These are phyloP conservation scores for Apotomis turbidana DNA, from an alignment of 2,888 invertebrate genomes.

Conservation along the genomic window DNA sequence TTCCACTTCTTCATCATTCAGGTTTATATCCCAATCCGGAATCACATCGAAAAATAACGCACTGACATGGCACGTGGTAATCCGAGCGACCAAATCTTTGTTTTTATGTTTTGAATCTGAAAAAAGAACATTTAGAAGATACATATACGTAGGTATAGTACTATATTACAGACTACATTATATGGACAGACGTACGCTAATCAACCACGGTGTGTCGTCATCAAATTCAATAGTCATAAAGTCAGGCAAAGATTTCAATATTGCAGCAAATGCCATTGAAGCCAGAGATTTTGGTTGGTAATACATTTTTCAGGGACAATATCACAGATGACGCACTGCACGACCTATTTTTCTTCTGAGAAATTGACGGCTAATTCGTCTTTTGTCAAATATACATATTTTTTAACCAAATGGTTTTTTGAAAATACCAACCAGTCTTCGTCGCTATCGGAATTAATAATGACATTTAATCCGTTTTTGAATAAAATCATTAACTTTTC, in stretches of 20 bases:
- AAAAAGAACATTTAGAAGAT: slow-evolving; percentile 2
- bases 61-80: slow-evolving; percentile 16
- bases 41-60: slow-evolving; percentile 11
- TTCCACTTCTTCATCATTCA: slow-evolving; percentile 12
- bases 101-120: slow-evolving; percentile 26
- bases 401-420: neutral
- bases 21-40: slow-evolving; percentile 9
- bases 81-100: slow-evolving; percentile 21
- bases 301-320: neutral
- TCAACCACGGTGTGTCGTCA: slow-evolving; percentile 21
- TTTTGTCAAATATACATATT: neutral
- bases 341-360: neutral
- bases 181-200: slow-evolving; percentile 16
- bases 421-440: slow-evolving; percentile 18
- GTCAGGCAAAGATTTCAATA: slow-evolving; percentile 7
- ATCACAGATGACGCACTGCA: neutral
- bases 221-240: neutral
- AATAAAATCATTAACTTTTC: slow-evolving; percentile 15
- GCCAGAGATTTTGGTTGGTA: slow-evolving; percentile 4
- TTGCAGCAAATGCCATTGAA: neutral
- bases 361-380: slow-evolving; percentile 4
- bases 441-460: slow-evolving; percentile 21
- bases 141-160: neutral
- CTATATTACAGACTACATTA: slow-evolving; percentile 2
- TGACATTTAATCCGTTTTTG: slow-evolving; percentile 15